Evolutionary conservation across 2,797 vertebrate genomes (phyloP).

Genomic region (Clarias pachynema): DNA sequence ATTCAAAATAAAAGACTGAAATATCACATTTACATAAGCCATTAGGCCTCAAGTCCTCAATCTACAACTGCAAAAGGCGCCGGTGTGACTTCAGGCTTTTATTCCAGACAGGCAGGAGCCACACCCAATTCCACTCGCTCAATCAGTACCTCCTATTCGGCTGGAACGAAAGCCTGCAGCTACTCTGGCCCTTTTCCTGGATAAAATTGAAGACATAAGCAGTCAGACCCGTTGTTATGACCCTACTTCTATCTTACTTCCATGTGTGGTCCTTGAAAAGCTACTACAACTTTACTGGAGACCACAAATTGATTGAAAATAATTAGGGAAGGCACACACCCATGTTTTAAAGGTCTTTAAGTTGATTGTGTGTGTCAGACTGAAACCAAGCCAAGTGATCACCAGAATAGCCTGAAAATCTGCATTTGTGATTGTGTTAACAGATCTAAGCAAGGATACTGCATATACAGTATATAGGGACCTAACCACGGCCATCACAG

Average conservation of each 20-base stretch:
- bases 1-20: slow-evolving; percentile 10
- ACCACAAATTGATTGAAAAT: background rate
- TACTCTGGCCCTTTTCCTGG: background rate
- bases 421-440: too few species aligned
- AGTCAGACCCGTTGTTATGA: background rate
- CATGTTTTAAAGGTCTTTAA: background rate
- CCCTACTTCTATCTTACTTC: background rate
- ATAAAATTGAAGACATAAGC: background rate
- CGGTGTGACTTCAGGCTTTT: slow-evolving; percentile 7
- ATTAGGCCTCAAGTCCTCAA: background rate
- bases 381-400: background rate
- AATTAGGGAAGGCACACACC: background rate
- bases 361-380: background rate
- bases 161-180: slow-evolving; percentile 6
- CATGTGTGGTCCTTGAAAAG: background rate
- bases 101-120: background rate
- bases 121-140: background rate
- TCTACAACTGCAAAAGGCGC: background rate
- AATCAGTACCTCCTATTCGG: background rate
- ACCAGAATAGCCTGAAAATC: too few species aligned
- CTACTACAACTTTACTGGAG: background rate
- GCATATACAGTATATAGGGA: background rate
- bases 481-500: background rate
- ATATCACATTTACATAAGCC: slow-evolving; percentile 16
- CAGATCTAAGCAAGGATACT: background rate